These are phyloP conservation scores for Argyrosomus regius DNA, from an alignment of 2,797 vertebrate species.

Conservation along the genomic window DNA sequence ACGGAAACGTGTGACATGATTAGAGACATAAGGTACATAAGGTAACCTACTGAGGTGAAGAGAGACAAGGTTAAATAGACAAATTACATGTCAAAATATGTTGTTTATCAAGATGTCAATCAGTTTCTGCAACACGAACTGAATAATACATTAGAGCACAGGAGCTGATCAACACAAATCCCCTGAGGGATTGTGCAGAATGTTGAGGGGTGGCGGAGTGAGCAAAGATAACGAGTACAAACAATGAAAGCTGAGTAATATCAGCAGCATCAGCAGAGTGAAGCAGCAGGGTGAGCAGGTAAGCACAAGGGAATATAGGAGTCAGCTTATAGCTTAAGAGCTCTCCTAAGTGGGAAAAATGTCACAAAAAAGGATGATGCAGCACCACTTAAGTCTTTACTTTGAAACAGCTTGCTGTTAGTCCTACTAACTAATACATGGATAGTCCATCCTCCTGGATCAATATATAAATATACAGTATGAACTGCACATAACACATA, in stretches of 20 bases:
- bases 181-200: background rate
- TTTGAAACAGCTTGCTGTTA: background rate
- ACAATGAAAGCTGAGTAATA: slow-evolving; percentile 4
- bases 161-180: background rate
- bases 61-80: background rate
- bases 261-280: slow-evolving; percentile 1
- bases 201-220: background rate
- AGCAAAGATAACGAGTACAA: background rate
- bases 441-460: background rate
- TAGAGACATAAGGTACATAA: background rate
- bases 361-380: background rate
- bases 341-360: slow-evolving; percentile 4
- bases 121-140: background rate
- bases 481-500: background rate
- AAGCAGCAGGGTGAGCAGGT: slow-evolving; percentile 13
- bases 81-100: background rate
- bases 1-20: background rate
- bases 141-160: slow-evolving; percentile 8
- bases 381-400: background rate
- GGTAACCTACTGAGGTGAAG: background rate
- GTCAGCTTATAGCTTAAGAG: background rate
- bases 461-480: background rate
- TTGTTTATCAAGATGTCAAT: background rate
- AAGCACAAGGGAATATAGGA: background rate
- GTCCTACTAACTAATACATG: background rate